Percentiles rank a stretch among this genome's conserved stretches.
Evolutionary conservation across 2,888 invertebrate genomes (phyloP).

Genomic region (Thera obeliscata): DNA sequence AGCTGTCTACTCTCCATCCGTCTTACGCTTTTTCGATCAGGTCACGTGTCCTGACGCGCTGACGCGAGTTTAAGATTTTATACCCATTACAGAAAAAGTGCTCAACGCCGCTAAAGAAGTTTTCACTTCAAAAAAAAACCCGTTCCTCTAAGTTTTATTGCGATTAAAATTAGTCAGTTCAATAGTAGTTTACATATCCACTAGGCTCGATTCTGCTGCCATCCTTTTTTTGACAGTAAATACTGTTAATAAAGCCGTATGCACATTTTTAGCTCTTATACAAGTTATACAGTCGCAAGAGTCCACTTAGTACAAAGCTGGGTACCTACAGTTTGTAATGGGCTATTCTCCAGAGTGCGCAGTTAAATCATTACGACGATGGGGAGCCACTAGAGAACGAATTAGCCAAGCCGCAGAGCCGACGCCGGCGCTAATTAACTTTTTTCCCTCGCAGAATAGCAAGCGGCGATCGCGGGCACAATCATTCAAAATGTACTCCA

Average conservation of each 20-base stretch:
- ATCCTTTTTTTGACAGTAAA: neutral
- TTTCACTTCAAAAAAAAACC: too few relatives aligned
- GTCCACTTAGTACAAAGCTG: neutral
- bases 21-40: too few relatives aligned
- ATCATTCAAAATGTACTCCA: neutral
- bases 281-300: slow-evolving; percentile 3
- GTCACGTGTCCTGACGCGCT: too few relatives aligned
- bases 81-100: too few relatives aligned
- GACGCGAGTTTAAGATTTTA: too few relatives aligned
- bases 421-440: neutral
- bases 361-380: slow-evolving; percentile 18
- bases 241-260: neutral
- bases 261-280: neutral
- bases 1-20: too few relatives aligned
- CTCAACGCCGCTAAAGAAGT: too few relatives aligned
- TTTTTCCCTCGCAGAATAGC: neutral
- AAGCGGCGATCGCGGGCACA: neutral
- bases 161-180: too few relatives aligned
- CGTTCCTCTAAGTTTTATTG: too few relatives aligned
- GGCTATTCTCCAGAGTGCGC: slow-evolving; percentile 4
- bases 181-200: too few relatives aligned
- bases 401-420: neutral
- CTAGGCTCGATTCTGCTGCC: too few relatives aligned
- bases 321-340: neutral
- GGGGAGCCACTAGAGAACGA: neutral